Evolutionary conservation across 2,113 vertebrate genomes (phyloP).

Genomic region (Progne subis): DNA sequence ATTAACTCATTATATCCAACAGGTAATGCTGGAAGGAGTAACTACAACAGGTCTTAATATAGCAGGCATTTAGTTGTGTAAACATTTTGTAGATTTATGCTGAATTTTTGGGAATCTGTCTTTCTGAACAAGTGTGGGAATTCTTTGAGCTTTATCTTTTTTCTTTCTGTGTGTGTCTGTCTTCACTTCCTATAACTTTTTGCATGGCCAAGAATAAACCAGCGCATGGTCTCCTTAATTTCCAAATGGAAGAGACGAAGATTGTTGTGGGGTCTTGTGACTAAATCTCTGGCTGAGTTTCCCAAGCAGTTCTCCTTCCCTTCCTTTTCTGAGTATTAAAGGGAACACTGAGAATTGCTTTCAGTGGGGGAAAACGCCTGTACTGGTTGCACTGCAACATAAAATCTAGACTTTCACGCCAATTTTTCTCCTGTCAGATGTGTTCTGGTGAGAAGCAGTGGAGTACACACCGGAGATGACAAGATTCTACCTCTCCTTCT

Average conservation of each 20-base stretch:
- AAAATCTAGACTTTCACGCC: not conserved
- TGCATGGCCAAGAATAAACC: not conserved
- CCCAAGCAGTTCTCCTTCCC: not conserved
- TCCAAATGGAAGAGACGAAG: not conserved
- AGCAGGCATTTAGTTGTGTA: not conserved
- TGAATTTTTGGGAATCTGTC: not conserved
- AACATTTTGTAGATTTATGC: not conserved
- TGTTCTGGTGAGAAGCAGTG: not conserved
- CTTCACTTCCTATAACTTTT: not conserved
- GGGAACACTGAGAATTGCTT: not conserved
- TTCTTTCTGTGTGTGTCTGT: not conserved
- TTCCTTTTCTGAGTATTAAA: not conserved
- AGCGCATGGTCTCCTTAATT: not conserved
- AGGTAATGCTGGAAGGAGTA: not conserved
- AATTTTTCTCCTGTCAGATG: not conserved
- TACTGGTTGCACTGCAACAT: not conserved
- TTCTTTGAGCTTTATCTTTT: not conserved
- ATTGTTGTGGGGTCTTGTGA: not conserved
- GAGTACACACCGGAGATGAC: not conserved
- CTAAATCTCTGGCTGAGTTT: not conserved
- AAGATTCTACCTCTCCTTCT: not conserved
- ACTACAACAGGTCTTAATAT: not conserved
- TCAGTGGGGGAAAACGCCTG: not conserved
- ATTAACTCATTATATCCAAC: not conserved
- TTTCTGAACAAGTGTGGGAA: fast-evolving